A percentile compares a stretch with the other conserved stretches of the same genome.
Conservation (phyloP, 2,888 invertebrate genomes). For the Schizotus pectinicornis region DNA sequence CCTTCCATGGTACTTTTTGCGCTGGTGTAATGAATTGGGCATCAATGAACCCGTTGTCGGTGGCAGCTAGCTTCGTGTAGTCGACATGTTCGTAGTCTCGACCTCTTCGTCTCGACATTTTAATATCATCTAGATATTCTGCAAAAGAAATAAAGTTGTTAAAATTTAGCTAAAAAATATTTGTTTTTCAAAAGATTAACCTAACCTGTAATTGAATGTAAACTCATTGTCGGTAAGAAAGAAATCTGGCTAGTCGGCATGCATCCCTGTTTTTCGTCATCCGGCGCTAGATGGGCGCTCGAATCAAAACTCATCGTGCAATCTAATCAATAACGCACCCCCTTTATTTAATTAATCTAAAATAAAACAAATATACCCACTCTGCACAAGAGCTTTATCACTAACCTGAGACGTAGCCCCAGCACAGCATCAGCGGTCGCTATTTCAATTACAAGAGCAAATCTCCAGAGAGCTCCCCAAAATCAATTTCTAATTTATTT, state of each 20-base stretch:
- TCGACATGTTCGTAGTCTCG: slow-evolving; percentile 68
- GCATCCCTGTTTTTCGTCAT: slow-evolving; percentile 8
- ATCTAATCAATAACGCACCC: slow-evolving; percentile 14
- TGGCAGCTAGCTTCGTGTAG: slow-evolving; percentile 62
- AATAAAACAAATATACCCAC: slow-evolving; percentile 1
- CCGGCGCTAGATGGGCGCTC: slow-evolving; percentile 15
- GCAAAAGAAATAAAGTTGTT: slow-evolving; percentile 32
- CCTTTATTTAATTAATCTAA: slow-evolving; percentile 22
- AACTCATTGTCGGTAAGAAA: slow-evolving; percentile 46
- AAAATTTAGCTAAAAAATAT: slow-evolving; percentile 2
- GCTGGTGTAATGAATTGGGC: slow-evolving; percentile 72
- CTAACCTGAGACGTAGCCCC: slow-evolving; percentile 16
- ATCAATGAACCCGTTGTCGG: slow-evolving; percentile 72
- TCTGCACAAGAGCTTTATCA: background rate
- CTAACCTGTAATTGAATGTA: slow-evolving; percentile 34
- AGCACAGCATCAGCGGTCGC: slow-evolving; percentile 1
- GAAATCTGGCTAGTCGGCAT: slow-evolving; percentile 38
- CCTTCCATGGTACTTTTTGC: slow-evolving; percentile 83
- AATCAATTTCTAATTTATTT: background rate
- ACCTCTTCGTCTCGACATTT: slow-evolving; percentile 67
- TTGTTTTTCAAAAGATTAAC: background rate
- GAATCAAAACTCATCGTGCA: slow-evolving; percentile 16
- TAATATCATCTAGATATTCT: slow-evolving; percentile 60
- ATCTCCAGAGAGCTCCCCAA: too few species aligned
- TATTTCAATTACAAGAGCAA: too few species aligned